Evolutionary conservation across 2,888 invertebrate species (phyloP).

Genomic region (Drosophila antonietae): DNA sequence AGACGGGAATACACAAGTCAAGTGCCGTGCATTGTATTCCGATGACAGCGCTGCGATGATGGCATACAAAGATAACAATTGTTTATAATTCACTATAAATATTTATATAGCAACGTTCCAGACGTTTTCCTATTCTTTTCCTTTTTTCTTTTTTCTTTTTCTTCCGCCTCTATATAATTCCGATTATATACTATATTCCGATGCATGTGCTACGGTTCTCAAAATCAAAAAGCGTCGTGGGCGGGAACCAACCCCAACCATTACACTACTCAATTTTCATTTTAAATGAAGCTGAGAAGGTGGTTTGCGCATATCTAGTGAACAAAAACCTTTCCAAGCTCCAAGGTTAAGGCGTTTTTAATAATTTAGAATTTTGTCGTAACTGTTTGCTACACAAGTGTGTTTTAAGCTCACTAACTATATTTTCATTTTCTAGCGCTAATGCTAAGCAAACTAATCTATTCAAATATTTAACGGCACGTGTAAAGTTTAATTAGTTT

Average conservation of each 20-base stretch:
- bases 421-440: background rate
- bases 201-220: conserved; percentile 39
- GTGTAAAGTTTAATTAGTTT: background rate
- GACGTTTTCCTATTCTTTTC: conserved; percentile 8
- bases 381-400: background rate
- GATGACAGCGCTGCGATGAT: conserved; percentile 38
- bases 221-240: conserved; percentile 18
- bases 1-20: conserved; percentile 25
- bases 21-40: conserved; percentile 48
- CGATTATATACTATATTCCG: conserved; percentile 21
- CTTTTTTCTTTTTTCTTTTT: background rate
- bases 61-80: conserved; percentile 67
- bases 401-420: background rate
- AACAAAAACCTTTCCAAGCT: background rate
- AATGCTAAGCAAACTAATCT: background rate
- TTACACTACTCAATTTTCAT: conserved; percentile 34
- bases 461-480: background rate
- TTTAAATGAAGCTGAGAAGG: conserved; percentile 48
- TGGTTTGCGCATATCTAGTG: background rate
- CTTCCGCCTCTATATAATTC: background rate
- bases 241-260: background rate
- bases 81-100: conserved; percentile 63
- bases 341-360: conserved; percentile 10
- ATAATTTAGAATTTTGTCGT: conserved; percentile 12
- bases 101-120: conserved; percentile 50